Evolutionary conservation across 2,113 vertebrate species (phyloP).

Genomic region (Calypte anna): DNA sequence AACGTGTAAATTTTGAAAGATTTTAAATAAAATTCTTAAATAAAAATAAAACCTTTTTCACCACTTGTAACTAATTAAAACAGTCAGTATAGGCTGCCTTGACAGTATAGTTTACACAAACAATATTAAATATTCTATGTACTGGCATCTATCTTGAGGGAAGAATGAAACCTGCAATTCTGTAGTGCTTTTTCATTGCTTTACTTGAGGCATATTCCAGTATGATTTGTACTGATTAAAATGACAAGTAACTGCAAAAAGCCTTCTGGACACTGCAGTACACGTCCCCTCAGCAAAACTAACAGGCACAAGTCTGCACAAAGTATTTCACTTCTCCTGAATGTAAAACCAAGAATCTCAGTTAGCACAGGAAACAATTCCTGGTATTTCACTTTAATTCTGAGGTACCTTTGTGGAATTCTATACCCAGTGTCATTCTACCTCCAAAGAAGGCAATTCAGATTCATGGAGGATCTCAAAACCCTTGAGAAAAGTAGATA

Average conservation of each 20-base stretch:
- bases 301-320: not conserved
- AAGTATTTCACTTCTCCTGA: not conserved
- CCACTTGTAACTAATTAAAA: not conserved
- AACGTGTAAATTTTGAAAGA: not conserved
- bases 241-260: not conserved
- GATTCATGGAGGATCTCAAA: not conserved
- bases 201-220: not conserved
- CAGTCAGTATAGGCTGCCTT: not conserved
- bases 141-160: not conserved
- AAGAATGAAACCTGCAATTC: not conserved
- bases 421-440: not conserved
- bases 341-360: not conserved
- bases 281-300: not conserved
- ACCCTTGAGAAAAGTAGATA: not conserved
- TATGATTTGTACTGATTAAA: not conserved
- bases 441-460: not conserved
- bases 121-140: not conserved
- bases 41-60: not conserved
- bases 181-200: not conserved
- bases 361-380: not conserved
- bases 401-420: not conserved
- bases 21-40: not conserved
- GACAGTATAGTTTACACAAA: not conserved
- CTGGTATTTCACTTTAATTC: not conserved
- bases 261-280: not conserved